Base-by-base conservation (phyloP, 2,797 vertebrate species). In the Potorous gilbertii region DNA sequence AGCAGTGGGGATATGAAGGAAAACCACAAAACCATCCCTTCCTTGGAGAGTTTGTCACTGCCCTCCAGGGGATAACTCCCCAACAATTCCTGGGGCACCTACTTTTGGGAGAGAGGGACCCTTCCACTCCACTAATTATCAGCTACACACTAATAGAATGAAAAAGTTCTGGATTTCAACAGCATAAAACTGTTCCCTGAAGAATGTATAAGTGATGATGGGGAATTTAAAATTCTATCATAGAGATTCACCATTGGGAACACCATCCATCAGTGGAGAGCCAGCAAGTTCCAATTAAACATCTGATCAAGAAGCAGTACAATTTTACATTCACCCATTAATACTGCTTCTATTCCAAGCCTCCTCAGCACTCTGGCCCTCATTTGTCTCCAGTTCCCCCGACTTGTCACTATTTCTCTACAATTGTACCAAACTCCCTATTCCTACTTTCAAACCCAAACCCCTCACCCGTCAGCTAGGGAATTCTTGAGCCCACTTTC, bases 231-330 rank as follows among this genome's bases (percentile, higher is more conserved):
- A 3, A 90, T 74, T 89, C 50, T 14, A 1, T 89, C 94, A 94
- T 0, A 90, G 54, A 94, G 90, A 62, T 46, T 56, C 81, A 62
- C 90, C 0, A 0, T 95, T 95, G 94, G 90, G 40, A 91, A 91
- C 0, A 31, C 62, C 57, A 55, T 92, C 90, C 31, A 95, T 95
- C 95, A 95, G 54, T 95, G 92, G 93, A 14, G 0, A 62, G 90
- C n/a, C 10, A 27, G 94, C 95, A 94, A 96, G 96, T 97, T 91
- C 93, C 97, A 97, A 59, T 96, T 96, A 96, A 93, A 52, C 89
- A 94, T 11, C 90, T 29, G 0, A 55, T 91, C 93, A 94, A 96
- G 52, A 28, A 95, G 93, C 4, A 55, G 93, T 46, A 34, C 90
- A 57, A 90, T 89, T 97, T 92, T 91, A 55, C 94, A 93, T 92